phyloP scores from a whole-genome alignment of 2,113 vertebrate species.

The Trachemys scripta region DNA sequence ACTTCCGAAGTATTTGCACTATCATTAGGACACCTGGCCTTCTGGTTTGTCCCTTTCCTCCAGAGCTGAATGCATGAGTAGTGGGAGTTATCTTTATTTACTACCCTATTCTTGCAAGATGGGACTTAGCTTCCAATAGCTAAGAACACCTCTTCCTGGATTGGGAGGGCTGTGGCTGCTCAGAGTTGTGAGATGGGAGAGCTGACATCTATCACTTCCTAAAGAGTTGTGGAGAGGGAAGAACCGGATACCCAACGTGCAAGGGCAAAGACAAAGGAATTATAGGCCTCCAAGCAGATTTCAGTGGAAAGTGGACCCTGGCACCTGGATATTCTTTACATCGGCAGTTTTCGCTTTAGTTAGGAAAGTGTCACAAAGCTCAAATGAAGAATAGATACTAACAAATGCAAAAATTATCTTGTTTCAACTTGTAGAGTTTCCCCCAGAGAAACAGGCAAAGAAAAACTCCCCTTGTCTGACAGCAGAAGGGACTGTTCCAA shows the following conservation, averaged over 20 bases:
- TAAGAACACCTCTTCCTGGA: not conserved
- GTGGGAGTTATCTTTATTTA: not conserved
- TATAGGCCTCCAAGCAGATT: not conserved
- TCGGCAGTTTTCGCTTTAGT: not conserved
- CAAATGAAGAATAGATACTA: not conserved
- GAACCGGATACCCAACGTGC: not conserved
- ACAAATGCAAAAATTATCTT: constrained; percentile 26
- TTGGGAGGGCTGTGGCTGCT: not conserved
- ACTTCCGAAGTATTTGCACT: not conserved
- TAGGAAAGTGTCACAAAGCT: accelerated
- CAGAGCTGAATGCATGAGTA: not conserved
- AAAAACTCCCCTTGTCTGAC: constrained; percentile 58
- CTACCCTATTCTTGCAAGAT: not conserved
- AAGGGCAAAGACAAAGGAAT: not conserved
- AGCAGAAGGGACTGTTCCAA: constrained; percentile 31
- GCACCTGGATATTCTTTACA: not conserved
- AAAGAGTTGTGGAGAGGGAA: not conserved
- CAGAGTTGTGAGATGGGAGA: not conserved
- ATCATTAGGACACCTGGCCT: not conserved
- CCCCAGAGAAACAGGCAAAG: constrained; percentile 34
- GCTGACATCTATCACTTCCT: not conserved
- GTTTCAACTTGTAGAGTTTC: constrained; percentile 27
- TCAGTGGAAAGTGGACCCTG: not conserved
- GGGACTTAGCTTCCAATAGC: not conserved
- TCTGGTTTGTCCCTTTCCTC: not conserved